A percentile compares a stretch with the other conserved stretches of the same genome.
phyloP scores from a whole-genome alignment of 2,888 invertebrate genomes.

The Troides oblongomaculatus region DNA sequence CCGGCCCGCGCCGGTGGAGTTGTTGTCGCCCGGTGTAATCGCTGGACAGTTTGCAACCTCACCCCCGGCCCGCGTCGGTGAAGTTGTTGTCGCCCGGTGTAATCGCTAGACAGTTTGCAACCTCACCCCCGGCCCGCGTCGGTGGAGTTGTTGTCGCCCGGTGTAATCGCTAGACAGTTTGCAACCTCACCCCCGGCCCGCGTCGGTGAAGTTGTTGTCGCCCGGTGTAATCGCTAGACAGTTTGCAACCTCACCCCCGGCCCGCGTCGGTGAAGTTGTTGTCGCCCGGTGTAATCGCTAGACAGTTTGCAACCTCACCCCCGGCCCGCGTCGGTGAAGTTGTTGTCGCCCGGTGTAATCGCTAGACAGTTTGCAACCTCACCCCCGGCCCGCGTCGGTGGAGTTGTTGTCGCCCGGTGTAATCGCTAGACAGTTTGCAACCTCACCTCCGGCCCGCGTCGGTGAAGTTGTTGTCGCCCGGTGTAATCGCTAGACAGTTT shows the following conservation, averaged over 20 bases:
- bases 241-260: slow-evolving; percentile 10
- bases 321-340: neutral
- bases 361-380: slow-evolving; percentile 11
- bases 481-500: neutral
- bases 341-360: slow-evolving; percentile 5
- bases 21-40: slow-evolving; percentile 5
- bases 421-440: slow-evolving; percentile 2
- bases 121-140: neutral
- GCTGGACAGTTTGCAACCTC: slow-evolving; percentile 10
- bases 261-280: slow-evolving; percentile 8
- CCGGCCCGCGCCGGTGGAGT: neutral
- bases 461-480: slow-evolving; percentile 15
- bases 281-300: neutral
- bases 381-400: neutral
- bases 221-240: neutral
- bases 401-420: slow-evolving; percentile 12
- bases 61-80: neutral
- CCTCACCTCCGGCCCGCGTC: neutral
- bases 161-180: neutral
- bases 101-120: slow-evolving; percentile 3
- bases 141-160: slow-evolving; percentile 15
- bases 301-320: slow-evolving; percentile 15
- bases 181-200: slow-evolving; percentile 1
- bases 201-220: slow-evolving; percentile 14
- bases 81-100: slow-evolving; percentile 12